phyloP scores from a whole-genome alignment of 2,888 invertebrate genomes.

The Apodemia hepburni region DNA sequence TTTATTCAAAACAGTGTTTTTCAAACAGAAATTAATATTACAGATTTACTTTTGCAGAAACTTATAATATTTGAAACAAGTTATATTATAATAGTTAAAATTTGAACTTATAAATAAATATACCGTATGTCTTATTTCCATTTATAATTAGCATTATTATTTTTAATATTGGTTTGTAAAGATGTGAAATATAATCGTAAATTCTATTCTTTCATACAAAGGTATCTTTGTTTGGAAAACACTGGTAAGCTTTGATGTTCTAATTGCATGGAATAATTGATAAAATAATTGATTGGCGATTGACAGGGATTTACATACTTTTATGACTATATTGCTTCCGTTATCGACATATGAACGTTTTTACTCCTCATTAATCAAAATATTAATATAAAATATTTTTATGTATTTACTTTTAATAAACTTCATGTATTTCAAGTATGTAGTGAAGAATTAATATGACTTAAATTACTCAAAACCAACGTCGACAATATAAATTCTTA shows the following conservation, averaged over 20 bases:
- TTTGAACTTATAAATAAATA: background rate
- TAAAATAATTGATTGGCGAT: background rate
- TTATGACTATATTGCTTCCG: background rate
- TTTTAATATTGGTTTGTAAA: too few relatives aligned
- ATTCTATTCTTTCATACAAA: too few relatives aligned
- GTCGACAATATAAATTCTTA: conserved; percentile 4
- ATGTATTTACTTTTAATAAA: background rate
- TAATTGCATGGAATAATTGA: background rate
- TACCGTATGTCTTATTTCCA: too few relatives aligned
- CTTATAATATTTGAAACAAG: background rate
- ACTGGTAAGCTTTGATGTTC: background rate
- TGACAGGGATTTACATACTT: background rate
- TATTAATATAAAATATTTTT: conserved; percentile 19
- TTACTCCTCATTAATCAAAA: background rate
- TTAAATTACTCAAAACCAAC: conserved; percentile 13
- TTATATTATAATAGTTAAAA: background rate
- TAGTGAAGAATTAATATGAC: conserved; percentile 8
- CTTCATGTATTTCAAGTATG: conserved; percentile 3
- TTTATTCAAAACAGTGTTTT: conserved; percentile 30
- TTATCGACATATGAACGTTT: background rate
- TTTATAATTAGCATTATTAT: too few relatives aligned
- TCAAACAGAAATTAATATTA: conserved; percentile 7
- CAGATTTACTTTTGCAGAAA: background rate
- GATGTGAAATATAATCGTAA: background rate
- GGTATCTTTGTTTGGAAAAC: background rate